phyloP scores from a whole-genome alignment of 2,888 invertebrate species.

The Eurytoma californica region DNA sequence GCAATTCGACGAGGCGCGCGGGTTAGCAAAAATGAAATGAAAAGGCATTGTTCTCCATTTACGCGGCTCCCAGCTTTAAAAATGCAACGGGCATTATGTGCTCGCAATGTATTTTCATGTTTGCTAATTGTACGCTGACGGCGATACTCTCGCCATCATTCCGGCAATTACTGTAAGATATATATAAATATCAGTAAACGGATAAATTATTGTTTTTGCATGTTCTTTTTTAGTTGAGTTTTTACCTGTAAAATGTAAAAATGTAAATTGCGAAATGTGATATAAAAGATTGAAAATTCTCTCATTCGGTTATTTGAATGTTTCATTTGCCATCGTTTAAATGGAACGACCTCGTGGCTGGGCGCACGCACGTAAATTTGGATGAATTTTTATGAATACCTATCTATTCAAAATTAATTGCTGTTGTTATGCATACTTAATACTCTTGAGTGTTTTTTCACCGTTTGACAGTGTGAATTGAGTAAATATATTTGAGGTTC shows the following conservation, averaged over 20 bases:
- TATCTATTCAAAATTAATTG: too few species aligned
- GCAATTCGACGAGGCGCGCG: constrained; percentile 42
- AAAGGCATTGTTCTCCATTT: constrained; percentile 57
- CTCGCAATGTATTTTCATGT: constrained; percentile 57
- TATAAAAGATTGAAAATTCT: too few species aligned
- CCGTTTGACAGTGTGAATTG: too few species aligned
- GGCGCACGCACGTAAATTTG: neutral
- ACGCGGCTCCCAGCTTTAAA: constrained; percentile 51
- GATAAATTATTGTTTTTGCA: constrained; percentile 19
- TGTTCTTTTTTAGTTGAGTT: neutral
- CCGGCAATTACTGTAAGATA: constrained; percentile 37
- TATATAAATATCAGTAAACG: neutral
- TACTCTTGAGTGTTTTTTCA: too few species aligned
- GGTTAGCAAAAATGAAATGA: constrained; percentile 58
- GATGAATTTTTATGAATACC: constrained; percentile 8
- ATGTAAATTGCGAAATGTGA: too few species aligned
- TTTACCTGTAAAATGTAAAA: too few species aligned
- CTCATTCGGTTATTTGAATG: too few species aligned
- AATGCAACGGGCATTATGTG: constrained; percentile 56
- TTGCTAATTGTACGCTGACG: constrained; percentile 43
- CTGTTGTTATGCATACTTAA: too few species aligned
- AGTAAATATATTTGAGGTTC: too few species aligned
- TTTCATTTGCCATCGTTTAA: too few species aligned
- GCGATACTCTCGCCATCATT: constrained; percentile 19
- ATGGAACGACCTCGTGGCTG: too few species aligned